Evolutionary conservation across 2,888 invertebrate genomes (phyloP).

Genomic region (Lasioglossum lativentre): DNA sequence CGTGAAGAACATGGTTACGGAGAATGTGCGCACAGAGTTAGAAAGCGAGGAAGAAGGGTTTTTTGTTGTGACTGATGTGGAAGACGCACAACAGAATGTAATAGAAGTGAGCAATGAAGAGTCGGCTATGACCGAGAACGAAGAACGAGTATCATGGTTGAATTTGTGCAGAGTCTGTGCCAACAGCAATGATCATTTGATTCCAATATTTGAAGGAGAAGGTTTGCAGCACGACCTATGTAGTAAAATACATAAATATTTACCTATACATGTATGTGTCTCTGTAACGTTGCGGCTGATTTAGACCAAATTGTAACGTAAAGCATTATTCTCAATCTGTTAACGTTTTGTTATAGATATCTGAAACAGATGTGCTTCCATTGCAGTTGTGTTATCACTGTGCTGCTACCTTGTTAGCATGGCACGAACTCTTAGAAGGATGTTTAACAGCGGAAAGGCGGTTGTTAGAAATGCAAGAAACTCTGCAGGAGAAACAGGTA

Average conservation of each 20-base stretch:
- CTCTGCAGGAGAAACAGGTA: slow-evolving; percentile 69
- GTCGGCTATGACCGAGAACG: slow-evolving; percentile 4
- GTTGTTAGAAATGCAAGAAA: slow-evolving; percentile 78
- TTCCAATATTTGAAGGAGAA: slow-evolving; percentile 88
- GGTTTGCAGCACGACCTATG: slow-evolving; percentile 87
- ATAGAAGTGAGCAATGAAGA: slow-evolving; percentile 44
- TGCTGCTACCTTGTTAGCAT: slow-evolving; percentile 87
- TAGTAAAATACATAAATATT: slow-evolving; percentile 88
- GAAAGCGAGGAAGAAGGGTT: slow-evolving; percentile 65
- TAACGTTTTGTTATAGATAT: slow-evolving; percentile 83
- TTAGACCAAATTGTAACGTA: background rate
- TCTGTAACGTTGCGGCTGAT: background rate
- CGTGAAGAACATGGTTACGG: slow-evolving; percentile 66
- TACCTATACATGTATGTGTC: slow-evolving; percentile 87
- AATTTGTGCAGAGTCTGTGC: slow-evolving; percentile 87
- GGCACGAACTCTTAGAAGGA: slow-evolving; percentile 87
- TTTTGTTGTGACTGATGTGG: slow-evolving; percentile 62
- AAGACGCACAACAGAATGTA: slow-evolving; percentile 42
- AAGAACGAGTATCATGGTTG: slow-evolving; percentile 54
- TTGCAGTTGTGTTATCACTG: slow-evolving; percentile 88
- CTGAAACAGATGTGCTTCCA: slow-evolving; percentile 86
- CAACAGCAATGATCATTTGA: slow-evolving; percentile 85
- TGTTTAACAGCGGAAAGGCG: slow-evolving; percentile 86
- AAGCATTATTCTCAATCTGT: background rate
- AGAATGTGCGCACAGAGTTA: slow-evolving; percentile 43